These are phyloP conservation scores for Chunga burmeisteri DNA, from an alignment of 2,113 vertebrate species.

Conservation along the genomic window DNA sequence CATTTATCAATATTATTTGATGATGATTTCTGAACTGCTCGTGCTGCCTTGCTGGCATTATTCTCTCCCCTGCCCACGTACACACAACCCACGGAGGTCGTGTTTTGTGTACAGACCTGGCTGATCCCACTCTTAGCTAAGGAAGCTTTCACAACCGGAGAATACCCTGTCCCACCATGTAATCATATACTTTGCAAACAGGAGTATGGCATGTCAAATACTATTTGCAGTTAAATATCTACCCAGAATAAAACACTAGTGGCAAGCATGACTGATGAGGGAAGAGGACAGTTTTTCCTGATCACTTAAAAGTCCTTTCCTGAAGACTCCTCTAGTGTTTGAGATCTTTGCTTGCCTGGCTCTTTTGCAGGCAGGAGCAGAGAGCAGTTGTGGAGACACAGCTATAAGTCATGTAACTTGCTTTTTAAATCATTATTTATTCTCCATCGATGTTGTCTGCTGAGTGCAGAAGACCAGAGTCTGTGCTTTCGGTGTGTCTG, in stretches of 20 bases:
- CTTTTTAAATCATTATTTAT: not conserved
- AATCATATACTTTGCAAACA: not conserved
- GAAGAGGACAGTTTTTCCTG: not conserved
- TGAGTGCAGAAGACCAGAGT: not conserved
- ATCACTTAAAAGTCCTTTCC: not conserved
- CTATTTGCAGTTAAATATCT: not conserved
- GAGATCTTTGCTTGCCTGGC: not conserved
- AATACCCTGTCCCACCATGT: not conserved
- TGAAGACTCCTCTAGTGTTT: not conserved
- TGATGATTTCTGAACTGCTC: not conserved
- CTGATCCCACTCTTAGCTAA: not conserved
- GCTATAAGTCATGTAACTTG: not conserved
- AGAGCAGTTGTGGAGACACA: not conserved
- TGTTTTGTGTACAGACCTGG: not conserved
- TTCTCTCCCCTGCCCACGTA: not conserved
- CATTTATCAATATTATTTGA: not conserved
- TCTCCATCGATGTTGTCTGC: not conserved
- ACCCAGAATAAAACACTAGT: not conserved
- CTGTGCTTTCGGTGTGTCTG: not conserved
- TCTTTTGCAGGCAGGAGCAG: not conserved
- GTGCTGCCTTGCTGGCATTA: not conserved
- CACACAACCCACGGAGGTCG: accelerated
- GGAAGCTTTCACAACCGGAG: not conserved
- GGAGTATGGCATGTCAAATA: not conserved
- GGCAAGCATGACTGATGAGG: not conserved